Evolutionary conservation across 2,797 vertebrate species (phyloP).

Genomic region (Megaceryle alcyon): DNA sequence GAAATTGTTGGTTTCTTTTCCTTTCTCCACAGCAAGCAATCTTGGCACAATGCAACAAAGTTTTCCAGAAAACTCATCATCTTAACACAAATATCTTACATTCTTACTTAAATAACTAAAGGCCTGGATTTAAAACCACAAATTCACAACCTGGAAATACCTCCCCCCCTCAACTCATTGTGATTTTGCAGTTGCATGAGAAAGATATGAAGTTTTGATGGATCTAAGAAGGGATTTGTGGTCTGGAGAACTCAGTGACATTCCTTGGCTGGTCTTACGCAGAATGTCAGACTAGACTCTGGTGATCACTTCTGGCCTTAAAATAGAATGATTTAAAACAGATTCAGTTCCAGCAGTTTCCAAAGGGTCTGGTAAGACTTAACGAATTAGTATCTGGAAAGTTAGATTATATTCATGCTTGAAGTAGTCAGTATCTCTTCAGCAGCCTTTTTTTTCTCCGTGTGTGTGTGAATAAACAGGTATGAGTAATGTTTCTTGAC

Average conservation of each 20-base stretch:
- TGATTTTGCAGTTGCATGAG: conserved; percentile 42
- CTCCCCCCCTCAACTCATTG: neutral
- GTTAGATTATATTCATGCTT: conserved; percentile 13
- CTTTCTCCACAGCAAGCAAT: neutral
- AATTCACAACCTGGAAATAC: conserved; percentile 30
- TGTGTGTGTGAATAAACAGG: neutral
- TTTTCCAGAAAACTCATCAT: neutral
- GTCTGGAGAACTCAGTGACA: conserved; percentile 54
- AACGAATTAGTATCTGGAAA: conserved; percentile 36
- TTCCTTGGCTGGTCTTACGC: conserved; percentile 38
- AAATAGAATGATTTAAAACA: conserved; percentile 64
- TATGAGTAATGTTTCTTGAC: neutral
- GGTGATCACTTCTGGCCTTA: conserved; percentile 35
- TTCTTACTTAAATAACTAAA: neutral
- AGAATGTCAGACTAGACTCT: conserved; percentile 47
- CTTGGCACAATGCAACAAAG: neutral
- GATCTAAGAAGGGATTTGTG: conserved; percentile 47
- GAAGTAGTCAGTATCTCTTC: neutral
- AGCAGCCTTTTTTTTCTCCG: neutral
- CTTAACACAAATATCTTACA: neutral
- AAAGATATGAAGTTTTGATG: conserved; percentile 23
- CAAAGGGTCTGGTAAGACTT: conserved; percentile 58
- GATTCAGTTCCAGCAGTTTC: conserved; percentile 58
- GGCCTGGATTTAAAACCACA: conserved; percentile 10
- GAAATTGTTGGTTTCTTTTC: neutral